These are phyloP conservation scores for Athene noctua DNA, from an alignment of 2,113 vertebrate genomes.

Conservation along the genomic window DNA sequence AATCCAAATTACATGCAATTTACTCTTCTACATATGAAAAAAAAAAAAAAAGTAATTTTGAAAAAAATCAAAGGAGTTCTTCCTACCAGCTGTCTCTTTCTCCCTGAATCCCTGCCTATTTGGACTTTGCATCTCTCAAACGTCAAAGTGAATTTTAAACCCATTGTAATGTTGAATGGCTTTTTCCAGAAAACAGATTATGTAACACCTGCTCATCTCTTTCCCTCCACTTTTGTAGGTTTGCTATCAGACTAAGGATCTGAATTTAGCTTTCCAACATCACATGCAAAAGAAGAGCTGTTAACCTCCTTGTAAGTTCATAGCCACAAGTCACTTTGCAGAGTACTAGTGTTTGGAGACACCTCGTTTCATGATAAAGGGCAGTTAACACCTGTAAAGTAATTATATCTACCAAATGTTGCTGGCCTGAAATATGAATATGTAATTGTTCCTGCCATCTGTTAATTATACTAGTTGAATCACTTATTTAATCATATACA, in stretches of 20 bases:
- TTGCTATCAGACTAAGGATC: not conserved
- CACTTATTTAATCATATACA: slow-evolving; percentile 74
- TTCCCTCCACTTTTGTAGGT: slow-evolving; percentile 18
- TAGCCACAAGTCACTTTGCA: slow-evolving; percentile 63
- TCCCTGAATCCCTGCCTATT: slow-evolving; percentile 46
- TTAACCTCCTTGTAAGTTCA: slow-evolving; percentile 53
- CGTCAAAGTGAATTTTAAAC: slow-evolving; percentile 58
- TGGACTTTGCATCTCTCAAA: slow-evolving; percentile 60
- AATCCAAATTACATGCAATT: slow-evolving; percentile 3
- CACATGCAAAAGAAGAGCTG: not conserved
- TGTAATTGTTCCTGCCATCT: slow-evolving; percentile 79
- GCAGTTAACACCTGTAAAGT: slow-evolving; percentile 82
- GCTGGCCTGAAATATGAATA: slow-evolving; percentile 78
- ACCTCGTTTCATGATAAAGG: slow-evolving; percentile 65
- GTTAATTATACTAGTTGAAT: slow-evolving; percentile 79
- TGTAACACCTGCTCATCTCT: slow-evolving; percentile 47
- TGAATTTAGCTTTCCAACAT: slow-evolving; percentile 39
- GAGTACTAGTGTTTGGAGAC: slow-evolving; percentile 55
- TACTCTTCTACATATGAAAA: slow-evolving; percentile 34
- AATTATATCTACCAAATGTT: slow-evolving; percentile 83
- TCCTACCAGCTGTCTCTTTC: slow-evolving; percentile 60
- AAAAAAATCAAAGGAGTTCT: slow-evolving; percentile 38
- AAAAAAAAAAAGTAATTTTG: slow-evolving; percentile 45
- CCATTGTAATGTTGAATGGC: slow-evolving; percentile 10
- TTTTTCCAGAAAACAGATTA: slow-evolving; percentile 57